phyloP scores from a whole-genome alignment of 1,140 invertebrate genomes.

The Lysiphlebus fabarum region DNA sequence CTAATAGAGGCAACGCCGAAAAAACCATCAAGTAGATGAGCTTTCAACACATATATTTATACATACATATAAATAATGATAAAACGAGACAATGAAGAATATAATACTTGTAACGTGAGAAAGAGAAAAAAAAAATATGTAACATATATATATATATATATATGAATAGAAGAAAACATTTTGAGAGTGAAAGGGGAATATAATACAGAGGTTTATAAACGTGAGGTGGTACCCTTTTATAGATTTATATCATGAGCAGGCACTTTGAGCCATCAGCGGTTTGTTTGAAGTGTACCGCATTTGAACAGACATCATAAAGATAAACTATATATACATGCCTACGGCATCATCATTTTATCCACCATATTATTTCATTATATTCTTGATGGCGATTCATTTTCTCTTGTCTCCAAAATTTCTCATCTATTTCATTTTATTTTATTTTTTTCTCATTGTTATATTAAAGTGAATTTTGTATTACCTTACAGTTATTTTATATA shows the following conservation, averaged over 20 bases:
- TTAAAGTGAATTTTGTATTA: background rate
- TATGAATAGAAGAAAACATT: background rate
- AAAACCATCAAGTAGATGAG: slow-evolving; percentile 6
- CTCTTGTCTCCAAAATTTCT: no score
- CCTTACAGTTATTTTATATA: no score
- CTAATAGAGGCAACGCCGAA: slow-evolving; percentile 14
- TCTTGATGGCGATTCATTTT: slow-evolving; percentile 36
- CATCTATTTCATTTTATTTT: slow-evolving; percentile 24
- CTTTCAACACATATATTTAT: background rate
- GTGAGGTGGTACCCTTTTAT: slow-evolving; percentile 17
- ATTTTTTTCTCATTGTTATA: slow-evolving; percentile 16
- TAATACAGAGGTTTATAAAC: background rate
- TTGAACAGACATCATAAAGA: slow-evolving; percentile 55
- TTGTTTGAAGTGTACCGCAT: slow-evolving; percentile 53
- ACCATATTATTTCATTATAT: slow-evolving; percentile 52
- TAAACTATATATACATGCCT: slow-evolving; percentile 50
- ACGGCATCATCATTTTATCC: slow-evolving; percentile 50
- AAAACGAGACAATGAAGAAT: background rate
- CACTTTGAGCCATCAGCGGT: slow-evolving; percentile 57
- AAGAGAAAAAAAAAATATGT: background rate
- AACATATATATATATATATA: slow-evolving; percentile 3
- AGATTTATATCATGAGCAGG: slow-evolving; percentile 54
- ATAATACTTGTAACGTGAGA: background rate
- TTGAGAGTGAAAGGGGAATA: background rate
- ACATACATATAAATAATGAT: background rate